Percentiles rank a stretch among this genome's conserved stretches.
Conservation (phyloP, 2,797 vertebrate genomes). For the Synanceia verrucosa region DNA sequence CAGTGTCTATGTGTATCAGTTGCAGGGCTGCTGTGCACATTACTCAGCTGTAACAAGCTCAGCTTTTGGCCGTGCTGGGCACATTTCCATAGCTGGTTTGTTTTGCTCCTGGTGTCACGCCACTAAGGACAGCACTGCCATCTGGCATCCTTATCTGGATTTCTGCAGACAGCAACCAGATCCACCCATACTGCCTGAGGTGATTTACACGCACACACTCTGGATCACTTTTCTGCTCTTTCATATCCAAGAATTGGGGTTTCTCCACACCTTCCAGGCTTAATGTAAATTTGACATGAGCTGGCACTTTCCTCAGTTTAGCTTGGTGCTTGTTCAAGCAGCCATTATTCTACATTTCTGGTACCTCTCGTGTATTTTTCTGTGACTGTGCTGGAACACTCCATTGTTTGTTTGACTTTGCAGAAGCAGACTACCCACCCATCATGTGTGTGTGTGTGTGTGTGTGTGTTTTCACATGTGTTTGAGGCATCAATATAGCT, state of each 20-base stretch:
- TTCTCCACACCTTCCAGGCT: conserved; percentile 1
- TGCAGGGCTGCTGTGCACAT: conserved; percentile 41
- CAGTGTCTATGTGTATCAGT: conserved; percentile 50
- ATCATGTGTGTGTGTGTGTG: conserved; percentile 17
- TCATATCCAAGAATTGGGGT: conserved; percentile 7
- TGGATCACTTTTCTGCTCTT: conserved; percentile 33
- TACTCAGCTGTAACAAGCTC: conserved; percentile 51
- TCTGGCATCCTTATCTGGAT: conserved; percentile 68
- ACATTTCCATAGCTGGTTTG: conserved; percentile 75
- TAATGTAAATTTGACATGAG: conserved; percentile 4
- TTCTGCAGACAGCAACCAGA: conserved; percentile 49
- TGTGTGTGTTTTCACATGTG: conserved; percentile 23
- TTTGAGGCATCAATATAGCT: conserved; percentile 46
- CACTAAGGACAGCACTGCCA: conserved; percentile 60
- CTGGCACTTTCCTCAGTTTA: background rate
- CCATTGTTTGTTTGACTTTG: conserved; percentile 55
- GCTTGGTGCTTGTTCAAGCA: background rate
- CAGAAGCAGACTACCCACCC: no score
- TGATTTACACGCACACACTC: conserved; percentile 14
- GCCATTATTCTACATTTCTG: conserved; percentile 5
- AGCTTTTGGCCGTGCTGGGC: conserved; percentile 52
- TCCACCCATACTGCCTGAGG: conserved; percentile 44
- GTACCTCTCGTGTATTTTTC: conserved; percentile 8
- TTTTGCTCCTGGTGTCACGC: conserved; percentile 72
- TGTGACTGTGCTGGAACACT: conserved; percentile 19